A percentile compares a stretch with the other conserved stretches of the same genome.
Evolutionary conservation across 1,140 invertebrate species (phyloP).

Genomic region (Ruditapes philippinarum): DNA sequence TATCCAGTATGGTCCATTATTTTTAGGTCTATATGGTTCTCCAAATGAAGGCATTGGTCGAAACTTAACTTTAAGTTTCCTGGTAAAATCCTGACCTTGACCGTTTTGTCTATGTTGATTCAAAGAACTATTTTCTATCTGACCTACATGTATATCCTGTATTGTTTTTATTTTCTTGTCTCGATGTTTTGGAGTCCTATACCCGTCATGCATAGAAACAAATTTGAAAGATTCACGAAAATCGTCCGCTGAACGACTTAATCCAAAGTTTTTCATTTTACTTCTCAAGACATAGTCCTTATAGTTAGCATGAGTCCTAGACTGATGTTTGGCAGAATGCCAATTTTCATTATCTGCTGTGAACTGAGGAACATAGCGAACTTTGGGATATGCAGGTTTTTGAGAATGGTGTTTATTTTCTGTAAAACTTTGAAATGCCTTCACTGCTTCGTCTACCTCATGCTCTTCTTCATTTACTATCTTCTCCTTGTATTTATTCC

Average conservation of each 20-base stretch:
- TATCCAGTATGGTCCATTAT: background rate
- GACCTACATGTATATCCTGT: no score
- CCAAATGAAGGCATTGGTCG: background rate
- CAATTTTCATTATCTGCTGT: background rate
- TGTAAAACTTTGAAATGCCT: conserved; percentile 50
- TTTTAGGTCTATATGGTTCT: background rate
- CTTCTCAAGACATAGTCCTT: background rate
- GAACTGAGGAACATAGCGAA: conserved; percentile 23
- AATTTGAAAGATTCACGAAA: conserved; percentile 47
- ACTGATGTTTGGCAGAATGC: background rate
- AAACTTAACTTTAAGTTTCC: conserved; percentile 19
- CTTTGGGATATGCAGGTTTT: background rate
- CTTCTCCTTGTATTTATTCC: conserved; percentile 2
- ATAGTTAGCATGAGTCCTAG: background rate
- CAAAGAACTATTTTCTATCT: no score
- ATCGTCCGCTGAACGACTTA: background rate
- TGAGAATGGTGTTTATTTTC: background rate
- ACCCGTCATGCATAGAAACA: conserved; percentile 35
- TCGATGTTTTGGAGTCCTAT: background rate
- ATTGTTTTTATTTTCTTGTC: no score
- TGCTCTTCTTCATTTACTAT: background rate
- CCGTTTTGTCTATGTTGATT: background rate
- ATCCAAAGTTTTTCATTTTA: background rate
- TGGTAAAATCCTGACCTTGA: no score
- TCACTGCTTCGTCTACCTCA: conserved; percentile 50